Evolutionary conservation across 2,888 invertebrate species (phyloP), one percentile per base, ranked within the genome.

Genomic region (Xanthia togata): DNA sequence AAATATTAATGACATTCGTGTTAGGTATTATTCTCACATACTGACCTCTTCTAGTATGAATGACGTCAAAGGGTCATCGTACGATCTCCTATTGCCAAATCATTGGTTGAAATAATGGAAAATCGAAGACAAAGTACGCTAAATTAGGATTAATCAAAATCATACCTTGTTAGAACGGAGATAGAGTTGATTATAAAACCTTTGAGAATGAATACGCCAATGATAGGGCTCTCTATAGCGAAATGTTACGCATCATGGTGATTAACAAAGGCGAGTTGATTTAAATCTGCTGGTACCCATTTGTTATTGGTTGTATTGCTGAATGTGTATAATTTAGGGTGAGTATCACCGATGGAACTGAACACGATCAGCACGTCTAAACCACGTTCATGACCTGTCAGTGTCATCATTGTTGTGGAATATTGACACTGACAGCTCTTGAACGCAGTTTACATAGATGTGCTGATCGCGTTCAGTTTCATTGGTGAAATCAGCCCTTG

Each of bases 181-280:
- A 55, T 60, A 76, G 53, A 75, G 76, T 73, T 67, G 50, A 72
- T 80, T 47, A 59, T 79, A 2, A 47, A 53, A 59, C 12, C 31
- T 44, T 60, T 60, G 23, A 47, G 1, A 60, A 31, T 71, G 60
- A 47, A 83, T 65, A 70, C 12, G 26, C 23, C 59, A 79, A 68
- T 79, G 70, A 64, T 73, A 71, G 73, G 59, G 63, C 50, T 76
- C 67, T 84, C 26, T 11, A 62, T 65, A 60, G 77, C 65, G 31
- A 44, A 60, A 73, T 75, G 70, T 71, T 81, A 70, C 80, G 86
- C 65, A 20, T 76, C 31, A 60, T 76, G 73, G 82, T 44, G 73
- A 71, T 78, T 73, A 70, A 86, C 81, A 87, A 84, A 74, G 31
- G 69, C 35, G 65, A 67, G 67, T 79, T 88, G 81, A 86, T 87